phyloP scores from a whole-genome alignment of 2,113 vertebrate genomes.

The Neopipo cinnamomea region DNA sequence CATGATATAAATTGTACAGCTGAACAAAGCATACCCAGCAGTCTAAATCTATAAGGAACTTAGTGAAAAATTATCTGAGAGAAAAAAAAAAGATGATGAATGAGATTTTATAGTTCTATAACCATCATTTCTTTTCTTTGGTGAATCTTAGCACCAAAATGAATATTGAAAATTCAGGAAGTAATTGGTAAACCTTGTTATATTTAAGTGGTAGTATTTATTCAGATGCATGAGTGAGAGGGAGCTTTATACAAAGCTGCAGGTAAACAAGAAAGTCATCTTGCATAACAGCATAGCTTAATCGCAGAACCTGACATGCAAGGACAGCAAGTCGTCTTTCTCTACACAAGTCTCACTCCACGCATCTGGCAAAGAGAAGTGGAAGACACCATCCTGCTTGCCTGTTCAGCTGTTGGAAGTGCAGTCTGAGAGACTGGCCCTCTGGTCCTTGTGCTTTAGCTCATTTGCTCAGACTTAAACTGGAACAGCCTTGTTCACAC shows the following conservation, averaged over 20 bases:
- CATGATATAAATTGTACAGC: neutral
- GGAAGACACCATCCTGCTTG: rapidly evolving
- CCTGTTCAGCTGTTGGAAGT: neutral
- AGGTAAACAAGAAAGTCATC: neutral
- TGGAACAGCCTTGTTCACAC: neutral
- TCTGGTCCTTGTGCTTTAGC: neutral
- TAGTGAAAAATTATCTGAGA: neutral
- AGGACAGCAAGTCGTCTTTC: rapidly evolving
- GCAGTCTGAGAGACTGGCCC: neutral
- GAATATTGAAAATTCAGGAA: neutral
- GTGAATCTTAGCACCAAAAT: neutral
- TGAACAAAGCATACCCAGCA: constrained; percentile 16
- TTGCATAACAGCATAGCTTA: neutral
- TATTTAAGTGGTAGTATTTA: neutral
- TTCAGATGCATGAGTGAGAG: neutral
- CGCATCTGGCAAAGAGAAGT: neutral
- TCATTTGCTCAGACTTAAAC: neutral
- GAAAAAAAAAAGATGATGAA: neutral
- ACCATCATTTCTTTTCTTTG: neutral
- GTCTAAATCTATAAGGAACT: neutral
- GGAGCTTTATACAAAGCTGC: neutral
- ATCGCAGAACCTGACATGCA: rapidly evolving
- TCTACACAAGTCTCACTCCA: neutral
- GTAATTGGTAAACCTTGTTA: neutral
- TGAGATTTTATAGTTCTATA: neutral